Evolutionary conservation across 1,140 invertebrate species (phyloP), one percentile per base, ranked within the genome.

Genomic region (Microplitis demolitor): DNA sequence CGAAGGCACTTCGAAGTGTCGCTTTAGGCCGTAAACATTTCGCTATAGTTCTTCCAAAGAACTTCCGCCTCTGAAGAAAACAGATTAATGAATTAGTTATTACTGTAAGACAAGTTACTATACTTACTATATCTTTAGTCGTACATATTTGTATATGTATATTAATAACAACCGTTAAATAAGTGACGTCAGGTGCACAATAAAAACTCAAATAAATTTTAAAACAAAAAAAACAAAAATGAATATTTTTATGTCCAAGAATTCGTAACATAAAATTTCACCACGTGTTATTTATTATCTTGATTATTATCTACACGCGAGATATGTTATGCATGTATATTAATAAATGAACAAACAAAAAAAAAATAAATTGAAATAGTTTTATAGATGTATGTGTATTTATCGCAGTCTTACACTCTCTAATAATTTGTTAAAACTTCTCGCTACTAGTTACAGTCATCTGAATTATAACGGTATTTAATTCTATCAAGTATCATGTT

Each of bases 21-120:
- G 61, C 64, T 72, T 60, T 54, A 34, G 53, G 70, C 37, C 6
- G 39, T 72, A 39, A 72, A 67, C 31, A 54, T 54, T 35, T 67
- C 24, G 54, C 31, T 62, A 11, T 33, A 35, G 35, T 37, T 45
- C 39, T n/a, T 9, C 60, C 35, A 34, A 33, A 67, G 3, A 54
- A 67, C 50, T 67, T 67, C 66, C 66, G 66, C 66, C 66, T 53
- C 33, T 39, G 13, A 16, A 24, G 66, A 24, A 54, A 53, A 34
- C 39, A 11, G 34, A n/a, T 67, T 66, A 66, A 50, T 66, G 45
- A 66, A 14, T 66, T 66, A n/a, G 63, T 66, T 39, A 37, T 66
- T 39, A 64, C 62, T 5, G 14, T 66, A 8, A 16, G 16, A 45
- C 24, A 16, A 58, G 56, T 24, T 11, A n/a, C n/a, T 54, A 13